These are phyloP conservation scores for Meloidogyne exigua DNA, from an alignment of 1,140 invertebrate genomes.

Conservation along the genomic window DNA sequence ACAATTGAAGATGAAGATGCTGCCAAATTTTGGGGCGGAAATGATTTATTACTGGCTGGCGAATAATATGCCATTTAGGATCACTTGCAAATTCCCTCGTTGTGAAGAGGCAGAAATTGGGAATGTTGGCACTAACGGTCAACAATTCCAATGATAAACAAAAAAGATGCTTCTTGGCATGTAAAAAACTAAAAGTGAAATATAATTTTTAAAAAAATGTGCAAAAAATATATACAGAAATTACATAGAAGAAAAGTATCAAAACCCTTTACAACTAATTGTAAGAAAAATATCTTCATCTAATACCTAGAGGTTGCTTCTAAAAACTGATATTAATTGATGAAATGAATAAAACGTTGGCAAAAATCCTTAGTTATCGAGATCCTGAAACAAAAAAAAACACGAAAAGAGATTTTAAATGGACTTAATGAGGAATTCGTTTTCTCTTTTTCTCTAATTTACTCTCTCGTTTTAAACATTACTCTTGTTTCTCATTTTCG, in stretches of 20 bases:
- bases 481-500: no score
- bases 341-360: no score
- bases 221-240: not conserved
- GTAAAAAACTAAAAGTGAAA: not conserved
- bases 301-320: no score
- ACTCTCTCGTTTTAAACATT: no score
- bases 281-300: no score
- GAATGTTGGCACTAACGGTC: conserved; percentile 1
- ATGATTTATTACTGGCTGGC: conserved; percentile 1
- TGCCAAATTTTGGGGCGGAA: conserved; percentile 1
- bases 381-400: not conserved
- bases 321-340: no score
- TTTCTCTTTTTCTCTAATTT: no score
- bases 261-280: no score
- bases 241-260: not conserved
- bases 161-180: not conserved
- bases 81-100: not conserved
- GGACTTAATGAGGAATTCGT: no score
- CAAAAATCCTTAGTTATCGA: no score
- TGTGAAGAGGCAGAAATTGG: conserved; percentile 1
- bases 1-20: not conserved
- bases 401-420: no score
- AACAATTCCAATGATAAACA: conserved; percentile 1
- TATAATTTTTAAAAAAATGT: not conserved
- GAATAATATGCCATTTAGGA: not conserved